These are phyloP conservation scores for Callospermophilus lateralis DNA, from an alignment of 2,113 vertebrate genomes.

Conservation along the genomic window DNA sequence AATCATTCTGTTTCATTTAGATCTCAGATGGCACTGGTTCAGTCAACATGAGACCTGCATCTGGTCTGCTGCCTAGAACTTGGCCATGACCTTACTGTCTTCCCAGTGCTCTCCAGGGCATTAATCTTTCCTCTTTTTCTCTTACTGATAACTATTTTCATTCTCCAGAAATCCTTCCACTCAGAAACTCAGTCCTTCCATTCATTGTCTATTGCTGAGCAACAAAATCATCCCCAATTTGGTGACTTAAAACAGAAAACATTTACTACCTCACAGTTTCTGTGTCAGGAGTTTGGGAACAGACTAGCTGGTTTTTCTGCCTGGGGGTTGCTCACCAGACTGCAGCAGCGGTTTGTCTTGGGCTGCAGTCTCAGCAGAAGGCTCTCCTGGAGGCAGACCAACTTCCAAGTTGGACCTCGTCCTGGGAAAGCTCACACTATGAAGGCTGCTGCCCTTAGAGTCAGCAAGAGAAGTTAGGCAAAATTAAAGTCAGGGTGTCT, in stretches of 20 bases:
- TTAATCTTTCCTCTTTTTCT: not conserved
- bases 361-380: not conserved
- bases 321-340: not conserved
- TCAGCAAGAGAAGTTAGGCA: not conserved
- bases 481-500: not conserved
- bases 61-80: not conserved
- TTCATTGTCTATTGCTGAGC: not conserved
- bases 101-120: not conserved
- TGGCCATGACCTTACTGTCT: not conserved
- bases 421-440: not conserved
- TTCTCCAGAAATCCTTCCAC: not conserved
- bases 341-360: not conserved
- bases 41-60: not conserved
- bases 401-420: not conserved
- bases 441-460: not conserved
- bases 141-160: not conserved
- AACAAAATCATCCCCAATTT: not conserved
- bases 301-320: not conserved
- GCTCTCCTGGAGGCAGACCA: not conserved
- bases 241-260: not conserved
- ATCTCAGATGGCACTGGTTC: not conserved
- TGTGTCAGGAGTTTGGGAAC: not conserved
- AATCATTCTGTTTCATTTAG: not conserved
- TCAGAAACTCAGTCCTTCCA: not conserved
- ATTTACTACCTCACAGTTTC: not conserved